A percentile compares a stretch with the other conserved stretches of the same genome.
phyloP scores from a whole-genome alignment of 1,140 invertebrate species.

The Drosophila mayri region DNA sequence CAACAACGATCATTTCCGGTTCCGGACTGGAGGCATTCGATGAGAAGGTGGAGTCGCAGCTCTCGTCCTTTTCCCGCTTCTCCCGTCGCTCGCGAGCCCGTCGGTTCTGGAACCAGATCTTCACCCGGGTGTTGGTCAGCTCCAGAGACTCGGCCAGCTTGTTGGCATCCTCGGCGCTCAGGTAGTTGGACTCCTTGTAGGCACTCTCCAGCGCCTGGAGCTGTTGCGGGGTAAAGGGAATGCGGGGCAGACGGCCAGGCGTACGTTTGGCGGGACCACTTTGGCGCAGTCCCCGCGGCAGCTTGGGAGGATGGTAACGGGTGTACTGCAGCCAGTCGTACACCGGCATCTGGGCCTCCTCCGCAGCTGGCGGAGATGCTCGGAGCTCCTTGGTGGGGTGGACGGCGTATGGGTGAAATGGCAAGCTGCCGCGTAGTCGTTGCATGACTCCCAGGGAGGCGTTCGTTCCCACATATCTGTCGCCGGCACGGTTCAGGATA shows the following conservation, averaged over 20 bases:
- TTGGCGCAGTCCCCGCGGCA: conserved; percentile 86
- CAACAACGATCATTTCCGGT: conserved; percentile 67
- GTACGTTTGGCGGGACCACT: conserved; percentile 84
- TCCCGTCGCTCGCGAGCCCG: conserved; percentile 90
- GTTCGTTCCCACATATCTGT: conserved; percentile 76
- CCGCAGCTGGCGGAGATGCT: conserved; percentile 21
- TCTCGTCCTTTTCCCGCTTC: conserved; percentile 83
- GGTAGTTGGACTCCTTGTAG: conserved; percentile 86
- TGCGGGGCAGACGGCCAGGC: conserved; percentile 86
- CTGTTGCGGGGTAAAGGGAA: conserved; percentile 86
- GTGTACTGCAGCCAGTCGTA: conserved; percentile 90
- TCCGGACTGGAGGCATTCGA: conserved; percentile 83
- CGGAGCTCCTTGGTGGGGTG: conserved; percentile 31
- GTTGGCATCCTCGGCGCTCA: conserved; percentile 86
- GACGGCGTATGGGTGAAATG: conserved; percentile 56
- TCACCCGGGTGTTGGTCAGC: conserved; percentile 87
- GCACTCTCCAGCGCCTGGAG: conserved; percentile 85
- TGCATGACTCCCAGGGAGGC: conserved; percentile 63
- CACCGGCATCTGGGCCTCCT: conserved; percentile 60
- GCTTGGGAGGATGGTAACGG: conserved; percentile 90
- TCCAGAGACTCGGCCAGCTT: conserved; percentile 84
- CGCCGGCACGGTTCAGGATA: conserved; percentile 86
- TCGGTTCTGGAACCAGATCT: conserved; percentile 94
- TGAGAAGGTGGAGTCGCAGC: conserved; percentile 77
- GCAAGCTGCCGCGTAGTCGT: conserved; percentile 36